These are phyloP conservation scores for Rhodeus uyekii DNA, from an alignment of 2,797 vertebrate genomes.

Conservation along the genomic window DNA sequence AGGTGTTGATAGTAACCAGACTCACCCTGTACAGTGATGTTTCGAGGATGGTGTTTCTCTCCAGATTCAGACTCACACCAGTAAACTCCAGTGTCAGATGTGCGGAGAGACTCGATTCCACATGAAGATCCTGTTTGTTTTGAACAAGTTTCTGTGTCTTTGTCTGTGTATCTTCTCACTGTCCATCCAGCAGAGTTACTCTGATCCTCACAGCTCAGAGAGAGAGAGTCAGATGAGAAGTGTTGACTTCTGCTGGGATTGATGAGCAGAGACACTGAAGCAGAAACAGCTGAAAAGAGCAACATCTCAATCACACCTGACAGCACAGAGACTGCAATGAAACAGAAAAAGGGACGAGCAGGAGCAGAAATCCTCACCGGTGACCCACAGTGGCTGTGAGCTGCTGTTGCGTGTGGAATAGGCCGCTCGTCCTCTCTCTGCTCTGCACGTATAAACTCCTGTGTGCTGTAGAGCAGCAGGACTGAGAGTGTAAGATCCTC, in stretches of 20 bases:
- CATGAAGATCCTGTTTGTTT: background rate
- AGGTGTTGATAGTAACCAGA: background rate
- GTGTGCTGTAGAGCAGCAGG: constrained; percentile 48
- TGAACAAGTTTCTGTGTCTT: background rate
- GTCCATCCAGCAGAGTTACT: constrained; percentile 52
- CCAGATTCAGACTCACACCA: constrained; percentile 64
- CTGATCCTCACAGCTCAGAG: constrained; percentile 21
- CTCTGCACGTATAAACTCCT: constrained; percentile 58
- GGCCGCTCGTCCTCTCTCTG: constrained; percentile 56
- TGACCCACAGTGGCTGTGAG: constrained; percentile 51
- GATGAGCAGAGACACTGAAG: constrained; percentile 28
- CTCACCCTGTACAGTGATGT: constrained; percentile 45
- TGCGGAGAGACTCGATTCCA: accelerated
- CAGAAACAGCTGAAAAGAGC: constrained; percentile 22
- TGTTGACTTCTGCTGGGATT: constrained; percentile 59
- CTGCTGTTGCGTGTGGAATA: constrained; percentile 1
- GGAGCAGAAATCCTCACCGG: constrained; percentile 42
- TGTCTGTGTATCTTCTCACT: constrained; percentile 39
- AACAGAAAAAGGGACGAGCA: background rate
- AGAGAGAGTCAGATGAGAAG: constrained; percentile 18
- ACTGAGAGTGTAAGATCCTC: constrained; percentile 28
- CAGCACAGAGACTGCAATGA: background rate
- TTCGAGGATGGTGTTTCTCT: constrained; percentile 51
- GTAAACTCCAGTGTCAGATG: constrained; percentile 49
- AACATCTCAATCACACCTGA: background rate